These are phyloP conservation scores for Malurus splendens DNA, from an alignment of 2,797 vertebrate species.

Conservation along the genomic window DNA sequence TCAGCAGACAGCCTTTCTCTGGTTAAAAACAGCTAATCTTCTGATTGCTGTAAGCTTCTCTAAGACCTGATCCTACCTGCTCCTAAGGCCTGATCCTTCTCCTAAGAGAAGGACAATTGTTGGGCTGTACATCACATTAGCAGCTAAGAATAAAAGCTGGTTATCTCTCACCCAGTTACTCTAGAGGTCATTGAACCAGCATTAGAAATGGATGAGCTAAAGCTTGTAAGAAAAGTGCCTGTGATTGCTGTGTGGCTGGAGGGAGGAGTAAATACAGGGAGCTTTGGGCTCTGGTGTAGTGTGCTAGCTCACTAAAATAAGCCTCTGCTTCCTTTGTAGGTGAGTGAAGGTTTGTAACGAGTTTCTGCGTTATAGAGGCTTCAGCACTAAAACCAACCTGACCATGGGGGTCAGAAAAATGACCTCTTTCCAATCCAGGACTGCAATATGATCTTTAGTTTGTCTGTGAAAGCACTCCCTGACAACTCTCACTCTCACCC, in stretches of 20 bases:
- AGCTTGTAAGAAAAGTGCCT: not conserved
- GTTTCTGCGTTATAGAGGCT: not conserved
- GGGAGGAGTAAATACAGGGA: not conserved
- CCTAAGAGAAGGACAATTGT: constrained; percentile 16
- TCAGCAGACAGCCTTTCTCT: not conserved
- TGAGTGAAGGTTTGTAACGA: not conserved
- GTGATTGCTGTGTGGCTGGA: not conserved
- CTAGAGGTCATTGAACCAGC: not conserved
- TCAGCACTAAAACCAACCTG: not conserved
- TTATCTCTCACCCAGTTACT: constrained; percentile 11
- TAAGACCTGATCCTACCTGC: constrained; percentile 22
- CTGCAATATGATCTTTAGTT: not conserved
- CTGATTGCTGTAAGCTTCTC: constrained; percentile 19
- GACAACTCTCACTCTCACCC: not conserved
- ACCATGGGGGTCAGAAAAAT: not conserved
- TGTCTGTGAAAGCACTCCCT: not conserved
- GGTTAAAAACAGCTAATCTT: constrained; percentile 12
- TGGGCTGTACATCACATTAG: not conserved
- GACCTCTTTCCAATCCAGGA: not conserved
- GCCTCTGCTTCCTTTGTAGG: not conserved
- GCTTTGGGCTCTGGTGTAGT: not conserved
- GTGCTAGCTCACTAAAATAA: not conserved
- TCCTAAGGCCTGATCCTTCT: constrained; percentile 13
- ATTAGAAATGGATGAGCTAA: constrained; percentile 18
- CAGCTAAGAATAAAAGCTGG: constrained; percentile 25